Percentiles rank a stretch among this genome's conserved stretches.
Evolutionary conservation across 2,797 vertebrate genomes (phyloP).

Genomic region (Masticophis lateralis): DNA sequence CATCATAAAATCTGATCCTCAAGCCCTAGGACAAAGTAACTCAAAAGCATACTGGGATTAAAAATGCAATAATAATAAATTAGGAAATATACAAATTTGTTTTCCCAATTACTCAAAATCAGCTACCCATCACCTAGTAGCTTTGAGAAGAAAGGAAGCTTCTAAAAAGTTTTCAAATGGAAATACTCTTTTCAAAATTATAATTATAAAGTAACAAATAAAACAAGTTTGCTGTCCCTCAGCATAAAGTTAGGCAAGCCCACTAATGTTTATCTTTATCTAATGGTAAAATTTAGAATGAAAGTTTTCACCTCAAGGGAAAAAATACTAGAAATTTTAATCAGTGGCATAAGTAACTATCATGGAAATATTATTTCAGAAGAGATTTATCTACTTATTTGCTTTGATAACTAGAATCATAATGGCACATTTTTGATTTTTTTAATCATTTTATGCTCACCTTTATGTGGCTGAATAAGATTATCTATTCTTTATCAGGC

Average conservation of each 20-base stretch:
- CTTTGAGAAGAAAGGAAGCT: neutral
- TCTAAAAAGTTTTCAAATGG: neutral
- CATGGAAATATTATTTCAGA: neutral
- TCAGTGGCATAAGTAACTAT: neutral
- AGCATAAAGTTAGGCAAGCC: neutral
- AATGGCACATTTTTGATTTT: neutral
- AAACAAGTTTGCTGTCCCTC: neutral
- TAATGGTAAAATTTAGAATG: neutral
- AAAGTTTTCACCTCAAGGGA: neutral
- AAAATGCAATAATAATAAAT: neutral
- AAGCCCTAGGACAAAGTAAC: neutral
- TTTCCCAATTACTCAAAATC: neutral
- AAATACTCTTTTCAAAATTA: neutral
- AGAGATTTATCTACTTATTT: neutral
- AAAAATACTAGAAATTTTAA: neutral
- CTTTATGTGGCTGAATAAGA: neutral
- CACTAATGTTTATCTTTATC: neutral
- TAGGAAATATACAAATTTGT: neutral
- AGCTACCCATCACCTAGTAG: neutral
- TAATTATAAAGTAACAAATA: neutral
- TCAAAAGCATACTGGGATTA: neutral
- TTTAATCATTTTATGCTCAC: neutral
- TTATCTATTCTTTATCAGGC: neutral
- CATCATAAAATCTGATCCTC: neutral
- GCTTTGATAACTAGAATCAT: neutral